phyloP scores from a whole-genome alignment of 2,113 vertebrate genomes.

The Chunga burmeisteri region DNA sequence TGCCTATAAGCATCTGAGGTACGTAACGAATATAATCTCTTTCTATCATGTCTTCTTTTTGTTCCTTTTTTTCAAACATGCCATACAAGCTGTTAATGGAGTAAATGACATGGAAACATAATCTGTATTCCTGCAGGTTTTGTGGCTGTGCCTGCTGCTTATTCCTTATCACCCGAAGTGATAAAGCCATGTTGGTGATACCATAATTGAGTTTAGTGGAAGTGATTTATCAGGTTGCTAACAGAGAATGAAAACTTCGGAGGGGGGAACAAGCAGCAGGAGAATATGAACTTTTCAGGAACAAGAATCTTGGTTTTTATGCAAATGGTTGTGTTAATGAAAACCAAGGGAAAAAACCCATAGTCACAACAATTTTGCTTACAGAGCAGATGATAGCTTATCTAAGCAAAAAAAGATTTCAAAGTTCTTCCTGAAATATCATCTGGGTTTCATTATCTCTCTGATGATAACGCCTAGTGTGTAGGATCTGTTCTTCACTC shows the following conservation, averaged over 20 bases:
- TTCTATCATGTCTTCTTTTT: conserved; percentile 18
- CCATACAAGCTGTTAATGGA: conserved; percentile 30
- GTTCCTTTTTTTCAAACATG: neutral
- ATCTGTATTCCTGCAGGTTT: conserved; percentile 42
- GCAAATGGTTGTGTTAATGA: conserved; percentile 48
- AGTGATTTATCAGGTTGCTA: conserved; percentile 53
- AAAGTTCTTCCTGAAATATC: conserved; percentile 10
- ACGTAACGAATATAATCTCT: neutral
- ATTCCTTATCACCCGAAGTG: conserved; percentile 42
- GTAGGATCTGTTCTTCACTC: neutral
- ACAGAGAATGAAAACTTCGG: conserved; percentile 36
- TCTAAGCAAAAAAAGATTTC: neutral
- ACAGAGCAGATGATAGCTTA: neutral
- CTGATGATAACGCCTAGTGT: neutral
- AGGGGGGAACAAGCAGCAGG: neutral
- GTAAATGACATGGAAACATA: conserved; percentile 46
- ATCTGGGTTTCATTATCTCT: conserved; percentile 26
- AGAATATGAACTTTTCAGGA: conserved; percentile 36
- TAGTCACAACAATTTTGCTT: neutral
- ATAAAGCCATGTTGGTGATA: conserved; percentile 49
- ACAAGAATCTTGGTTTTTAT: neutral
- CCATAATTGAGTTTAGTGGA: conserved; percentile 53
- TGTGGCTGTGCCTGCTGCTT: conserved; percentile 46
- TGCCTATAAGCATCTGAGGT: neutral
- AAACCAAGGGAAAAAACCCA: neutral